phyloP scores from a whole-genome alignment of 2,888 invertebrate species.

The Agonopterix subpropinquella region DNA sequence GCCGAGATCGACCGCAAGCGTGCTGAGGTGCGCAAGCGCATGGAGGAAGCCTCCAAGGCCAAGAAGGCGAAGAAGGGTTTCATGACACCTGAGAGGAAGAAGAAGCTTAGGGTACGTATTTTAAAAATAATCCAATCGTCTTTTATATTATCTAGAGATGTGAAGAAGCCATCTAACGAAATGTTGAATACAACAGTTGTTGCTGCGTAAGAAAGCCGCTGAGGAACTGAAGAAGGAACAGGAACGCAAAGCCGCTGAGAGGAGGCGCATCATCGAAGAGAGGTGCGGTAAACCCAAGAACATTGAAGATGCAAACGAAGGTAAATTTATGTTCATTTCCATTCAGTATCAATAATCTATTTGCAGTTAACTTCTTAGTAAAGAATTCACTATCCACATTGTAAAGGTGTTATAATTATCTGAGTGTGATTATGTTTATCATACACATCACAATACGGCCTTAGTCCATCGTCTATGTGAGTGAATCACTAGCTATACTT shows the following conservation, averaged over 20 bases:
- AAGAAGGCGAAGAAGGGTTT: constrained; percentile 99
- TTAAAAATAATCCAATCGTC: neutral
- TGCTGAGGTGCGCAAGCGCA: constrained; percentile 98
- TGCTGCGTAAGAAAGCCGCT: constrained; percentile 99
- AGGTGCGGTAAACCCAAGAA: constrained; percentile 95
- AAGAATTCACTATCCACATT: neutral
- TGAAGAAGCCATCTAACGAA: too few species aligned
- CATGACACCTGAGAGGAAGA: constrained; percentile 99
- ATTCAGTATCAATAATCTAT: neutral
- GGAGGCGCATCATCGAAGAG: constrained; percentile 97
- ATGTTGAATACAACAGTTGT: constrained; percentile 78
- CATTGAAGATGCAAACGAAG: constrained; percentile 95
- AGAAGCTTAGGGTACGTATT: constrained; percentile 96
- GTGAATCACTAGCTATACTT: constrained; percentile 7
- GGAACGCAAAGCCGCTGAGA: constrained; percentile 98
- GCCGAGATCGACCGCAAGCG: constrained; percentile 98
- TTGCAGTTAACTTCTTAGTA: neutral
- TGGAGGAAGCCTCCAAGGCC: constrained; percentile 98
- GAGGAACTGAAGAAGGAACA: constrained; percentile 99
- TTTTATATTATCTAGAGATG: too few species aligned
- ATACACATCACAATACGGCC: constrained; percentile 42
- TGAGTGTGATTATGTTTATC: constrained; percentile 11
- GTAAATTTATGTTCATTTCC: constrained; percentile 65
- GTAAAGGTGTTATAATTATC: constrained; percentile 3
- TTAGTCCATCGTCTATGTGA: constrained; percentile 19